Evolutionary conservation across 2,888 invertebrate genomes (phyloP).

Genomic region (Noctua comes): DNA sequence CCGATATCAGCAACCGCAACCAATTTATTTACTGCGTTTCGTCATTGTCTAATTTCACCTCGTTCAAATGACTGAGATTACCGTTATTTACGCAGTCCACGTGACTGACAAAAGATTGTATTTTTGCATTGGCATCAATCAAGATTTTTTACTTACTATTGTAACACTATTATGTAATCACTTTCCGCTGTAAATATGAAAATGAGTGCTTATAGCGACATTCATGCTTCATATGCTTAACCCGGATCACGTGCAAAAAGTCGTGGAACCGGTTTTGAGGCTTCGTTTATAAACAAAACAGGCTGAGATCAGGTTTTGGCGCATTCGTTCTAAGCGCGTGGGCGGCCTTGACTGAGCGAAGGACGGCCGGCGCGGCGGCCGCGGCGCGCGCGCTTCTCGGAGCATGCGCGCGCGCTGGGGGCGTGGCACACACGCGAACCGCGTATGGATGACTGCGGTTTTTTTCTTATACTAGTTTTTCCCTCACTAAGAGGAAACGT

Average conservation of each 20-base stretch:
- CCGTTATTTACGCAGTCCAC: constrained; percentile 50
- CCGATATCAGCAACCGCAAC: constrained; percentile 49
- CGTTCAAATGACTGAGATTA: constrained; percentile 39
- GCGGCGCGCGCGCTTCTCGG: constrained; percentile 71
- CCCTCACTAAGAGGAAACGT: constrained; percentile 33
- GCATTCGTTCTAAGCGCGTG: constrained; percentile 77
- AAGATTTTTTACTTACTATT: constrained; percentile 47
- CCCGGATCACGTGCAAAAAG: constrained; percentile 64
- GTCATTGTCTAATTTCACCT: constrained; percentile 46
- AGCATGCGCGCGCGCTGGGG: constrained; percentile 77
- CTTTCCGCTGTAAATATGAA: constrained; percentile 40
- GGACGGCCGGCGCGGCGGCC: constrained; percentile 72
- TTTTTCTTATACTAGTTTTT: constrained; percentile 61
- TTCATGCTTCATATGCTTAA: constrained; percentile 41
- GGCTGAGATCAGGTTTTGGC: constrained; percentile 77
- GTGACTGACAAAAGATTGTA: constrained; percentile 50
- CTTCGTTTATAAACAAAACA: constrained; percentile 78
- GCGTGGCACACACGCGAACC: constrained; percentile 78
- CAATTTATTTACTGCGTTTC: constrained; percentile 58
- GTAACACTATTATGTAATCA: constrained; percentile 37
- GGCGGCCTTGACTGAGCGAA: constrained; percentile 87
- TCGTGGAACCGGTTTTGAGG: constrained; percentile 73
- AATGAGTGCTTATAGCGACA: constrained; percentile 29
- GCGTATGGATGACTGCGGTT: constrained; percentile 61
- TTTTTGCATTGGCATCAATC: constrained; percentile 50